phyloP scores from a whole-genome alignment of 2,797 vertebrate species.

The Cottoperca gobio region DNA sequence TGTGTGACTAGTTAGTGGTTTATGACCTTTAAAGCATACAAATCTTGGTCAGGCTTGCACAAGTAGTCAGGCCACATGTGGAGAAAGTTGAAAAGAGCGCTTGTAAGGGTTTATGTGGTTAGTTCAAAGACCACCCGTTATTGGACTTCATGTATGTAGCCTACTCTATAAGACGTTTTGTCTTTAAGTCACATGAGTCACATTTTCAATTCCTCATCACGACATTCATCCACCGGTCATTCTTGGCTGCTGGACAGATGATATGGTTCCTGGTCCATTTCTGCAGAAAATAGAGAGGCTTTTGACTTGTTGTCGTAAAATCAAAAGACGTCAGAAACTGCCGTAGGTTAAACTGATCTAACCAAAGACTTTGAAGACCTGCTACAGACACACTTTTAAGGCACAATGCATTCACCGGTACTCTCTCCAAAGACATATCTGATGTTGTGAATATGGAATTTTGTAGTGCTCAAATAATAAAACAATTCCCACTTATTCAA shows the following conservation, averaged over 20 bases:
- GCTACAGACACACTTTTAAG: background rate
- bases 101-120: slow-evolving; percentile 60
- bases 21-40: slow-evolving; percentile 69
- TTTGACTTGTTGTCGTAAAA: background rate
- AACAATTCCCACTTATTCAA: background rate
- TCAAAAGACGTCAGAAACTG: background rate
- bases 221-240: background rate
- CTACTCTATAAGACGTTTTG: background rate
- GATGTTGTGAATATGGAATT: background rate
- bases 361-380: background rate
- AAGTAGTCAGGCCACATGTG: slow-evolving; percentile 73
- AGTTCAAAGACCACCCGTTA: slow-evolving; percentile 82
- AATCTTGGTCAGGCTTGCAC: slow-evolving; percentile 43
- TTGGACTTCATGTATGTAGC: slow-evolving; percentile 52
- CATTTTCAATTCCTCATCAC: background rate
- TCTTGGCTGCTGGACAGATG: background rate
- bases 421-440: background rate
- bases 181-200: background rate
- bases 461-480: background rate
- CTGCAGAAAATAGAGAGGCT: background rate
- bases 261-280: background rate
- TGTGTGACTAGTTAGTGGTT: slow-evolving; percentile 49
- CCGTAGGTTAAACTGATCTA: background rate
- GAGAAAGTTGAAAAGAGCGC: slow-evolving; percentile 72
- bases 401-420: background rate